phyloP scores from a whole-genome alignment of 2,888 invertebrate genomes.

The Quadroppia sp. region DNA sequence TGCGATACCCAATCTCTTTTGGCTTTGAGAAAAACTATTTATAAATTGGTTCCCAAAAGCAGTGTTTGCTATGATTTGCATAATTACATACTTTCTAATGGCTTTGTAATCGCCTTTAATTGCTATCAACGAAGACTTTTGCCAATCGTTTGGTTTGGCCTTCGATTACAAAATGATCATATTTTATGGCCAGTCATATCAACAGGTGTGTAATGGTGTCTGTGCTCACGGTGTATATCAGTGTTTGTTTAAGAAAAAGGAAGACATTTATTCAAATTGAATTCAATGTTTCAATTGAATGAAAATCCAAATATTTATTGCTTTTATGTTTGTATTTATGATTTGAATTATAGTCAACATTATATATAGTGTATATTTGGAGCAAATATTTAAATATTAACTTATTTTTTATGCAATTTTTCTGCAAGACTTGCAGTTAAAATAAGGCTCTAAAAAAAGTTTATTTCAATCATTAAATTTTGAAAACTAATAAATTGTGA shows the following conservation, averaged over 20 bases:
- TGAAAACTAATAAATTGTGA: not conserved
- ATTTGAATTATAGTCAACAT: not conserved
- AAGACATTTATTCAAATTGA: not conserved
- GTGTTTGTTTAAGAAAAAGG: slow-evolving; percentile 6
- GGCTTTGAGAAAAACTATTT: not conserved
- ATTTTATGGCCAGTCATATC: slow-evolving; percentile 6
- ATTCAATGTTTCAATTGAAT: not conserved
- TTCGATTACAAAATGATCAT: slow-evolving; percentile 10
- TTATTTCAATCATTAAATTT: not conserved
- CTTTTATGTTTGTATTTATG: not conserved
- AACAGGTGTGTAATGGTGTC: slow-evolving; percentile 23
- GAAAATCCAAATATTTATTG: slow-evolving; percentile 3
- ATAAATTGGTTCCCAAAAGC: slow-evolving; percentile 4
- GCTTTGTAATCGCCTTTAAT: slow-evolving; percentile 26
- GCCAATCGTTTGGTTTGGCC: not conserved
- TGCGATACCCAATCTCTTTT: too few relatives aligned
- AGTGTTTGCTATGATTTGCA: not conserved
- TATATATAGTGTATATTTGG: too few relatives aligned
- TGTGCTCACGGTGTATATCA: not conserved
- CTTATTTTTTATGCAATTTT: not conserved
- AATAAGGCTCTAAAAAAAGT: too few relatives aligned
- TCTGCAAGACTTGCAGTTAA: too few relatives aligned
- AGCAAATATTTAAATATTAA: not conserved
- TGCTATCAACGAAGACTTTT: not conserved
- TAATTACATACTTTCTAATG: slow-evolving; percentile 25